Conservation (phyloP, 2,113 vertebrate species). For the Brienomyrus longianalis region DNA sequence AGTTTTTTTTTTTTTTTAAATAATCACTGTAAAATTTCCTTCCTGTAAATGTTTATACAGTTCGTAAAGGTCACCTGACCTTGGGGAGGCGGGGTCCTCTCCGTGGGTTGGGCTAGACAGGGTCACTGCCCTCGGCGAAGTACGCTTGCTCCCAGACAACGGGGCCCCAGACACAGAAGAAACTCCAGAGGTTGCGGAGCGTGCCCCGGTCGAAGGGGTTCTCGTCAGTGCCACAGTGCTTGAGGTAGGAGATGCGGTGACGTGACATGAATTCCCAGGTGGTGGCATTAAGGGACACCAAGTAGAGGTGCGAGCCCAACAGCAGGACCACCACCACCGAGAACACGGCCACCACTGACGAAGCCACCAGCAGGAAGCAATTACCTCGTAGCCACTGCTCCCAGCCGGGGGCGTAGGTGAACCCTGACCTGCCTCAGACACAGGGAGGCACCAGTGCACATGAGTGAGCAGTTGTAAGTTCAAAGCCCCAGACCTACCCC, state of each 20-base stretch:
- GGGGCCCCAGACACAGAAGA: slow-evolving; percentile 75
- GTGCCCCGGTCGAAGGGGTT: slow-evolving; percentile 85
- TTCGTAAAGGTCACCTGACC: background rate
- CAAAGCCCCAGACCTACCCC: background rate
- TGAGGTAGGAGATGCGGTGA: slow-evolving; percentile 83
- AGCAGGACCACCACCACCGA: slow-evolving; percentile 65
- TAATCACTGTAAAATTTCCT: background rate
- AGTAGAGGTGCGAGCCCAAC: slow-evolving; percentile 79
- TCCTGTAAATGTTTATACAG: background rate
- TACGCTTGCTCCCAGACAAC: slow-evolving; percentile 79
- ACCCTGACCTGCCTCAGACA: slow-evolving; percentile 68
- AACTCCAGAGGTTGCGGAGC: slow-evolving; percentile 77
- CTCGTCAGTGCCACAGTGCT: slow-evolving; percentile 55
- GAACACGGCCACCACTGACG: slow-evolving; percentile 59
- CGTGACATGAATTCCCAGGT: slow-evolving; percentile 94
- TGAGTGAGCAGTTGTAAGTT: background rate
- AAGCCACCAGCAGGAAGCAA: slow-evolving; percentile 64
- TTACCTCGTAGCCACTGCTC: slow-evolving; percentile 66
- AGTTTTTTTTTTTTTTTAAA: background rate
- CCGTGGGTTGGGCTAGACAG: slow-evolving; percentile 42
- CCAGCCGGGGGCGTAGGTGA: slow-evolving; percentile 61
- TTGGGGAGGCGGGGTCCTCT: background rate
- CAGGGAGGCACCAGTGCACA: background rate
- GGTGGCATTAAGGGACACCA: slow-evolving; percentile 81
- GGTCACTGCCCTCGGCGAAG: slow-evolving; percentile 39